Conservation (phyloP, 2,888 invertebrate genomes). For the Kuschelorhynchus macadamiae region DNA sequence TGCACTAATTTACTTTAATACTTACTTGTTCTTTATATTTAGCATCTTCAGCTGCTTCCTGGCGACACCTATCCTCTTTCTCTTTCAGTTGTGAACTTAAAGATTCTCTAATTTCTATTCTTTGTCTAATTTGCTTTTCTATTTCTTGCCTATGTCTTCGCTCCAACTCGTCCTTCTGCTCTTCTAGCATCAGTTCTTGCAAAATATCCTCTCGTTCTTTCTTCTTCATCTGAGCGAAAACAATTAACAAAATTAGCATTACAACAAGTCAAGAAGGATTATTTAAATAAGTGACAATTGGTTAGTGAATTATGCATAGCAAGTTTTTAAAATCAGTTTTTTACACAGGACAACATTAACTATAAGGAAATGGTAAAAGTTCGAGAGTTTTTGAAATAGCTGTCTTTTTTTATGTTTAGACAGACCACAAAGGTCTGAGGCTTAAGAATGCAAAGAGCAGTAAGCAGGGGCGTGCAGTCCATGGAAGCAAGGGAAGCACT, state of each 20-base stretch:
- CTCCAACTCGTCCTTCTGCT: constrained; percentile 69
- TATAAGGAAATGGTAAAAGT: too few species aligned
- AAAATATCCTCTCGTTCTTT: constrained; percentile 69
- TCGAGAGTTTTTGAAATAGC: too few species aligned
- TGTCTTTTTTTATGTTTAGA: too few species aligned
- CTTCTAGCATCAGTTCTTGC: constrained; percentile 70
- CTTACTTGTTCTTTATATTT: constrained; percentile 68
- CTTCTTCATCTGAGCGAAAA: constrained; percentile 54
- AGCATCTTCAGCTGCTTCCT: constrained; percentile 66
- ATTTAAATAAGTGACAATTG: too few species aligned
- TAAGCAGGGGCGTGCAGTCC: too few species aligned
- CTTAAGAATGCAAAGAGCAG: too few species aligned
- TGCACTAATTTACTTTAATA: constrained; percentile 11
- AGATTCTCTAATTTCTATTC: constrained; percentile 64
- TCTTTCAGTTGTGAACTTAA: constrained; percentile 63
- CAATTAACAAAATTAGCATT: neutral
- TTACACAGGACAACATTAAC: too few species aligned
- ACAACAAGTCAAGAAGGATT: too few species aligned
- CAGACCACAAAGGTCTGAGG: too few species aligned
- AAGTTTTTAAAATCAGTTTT: too few species aligned
- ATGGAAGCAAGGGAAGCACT: too few species aligned
- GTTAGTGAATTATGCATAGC: too few species aligned
- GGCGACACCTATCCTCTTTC: constrained; percentile 56
- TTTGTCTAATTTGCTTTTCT: constrained; percentile 64
- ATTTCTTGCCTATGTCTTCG: constrained; percentile 66